These are phyloP conservation scores for Triplophysa dalaica DNA, from an alignment of 2,113 vertebrate genomes.

Conservation along the genomic window DNA sequence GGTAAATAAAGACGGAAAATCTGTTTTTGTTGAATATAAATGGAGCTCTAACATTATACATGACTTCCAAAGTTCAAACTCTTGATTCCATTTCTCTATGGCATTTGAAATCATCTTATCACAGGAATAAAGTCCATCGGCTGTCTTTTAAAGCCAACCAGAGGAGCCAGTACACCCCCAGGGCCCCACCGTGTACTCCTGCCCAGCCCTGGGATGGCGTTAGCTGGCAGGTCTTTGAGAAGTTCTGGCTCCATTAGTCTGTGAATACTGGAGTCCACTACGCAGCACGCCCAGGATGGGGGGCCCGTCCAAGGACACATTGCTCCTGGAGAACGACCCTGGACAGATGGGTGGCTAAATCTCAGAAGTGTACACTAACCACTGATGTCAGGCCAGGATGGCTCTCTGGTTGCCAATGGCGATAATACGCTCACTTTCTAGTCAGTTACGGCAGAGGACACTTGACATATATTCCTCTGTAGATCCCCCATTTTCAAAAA, in stretches of 20 bases:
- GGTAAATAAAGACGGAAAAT: background rate
- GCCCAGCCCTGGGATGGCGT: constrained; percentile 49
- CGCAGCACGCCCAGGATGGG: constrained; percentile 51
- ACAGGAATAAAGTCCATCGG: constrained; percentile 14
- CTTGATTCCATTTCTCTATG: background rate
- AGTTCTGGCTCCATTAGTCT: constrained; percentile 34
- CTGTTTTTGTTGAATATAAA: background rate
- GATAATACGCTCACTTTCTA: constrained; percentile 31
- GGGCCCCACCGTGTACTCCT: constrained; percentile 28
- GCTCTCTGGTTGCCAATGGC: constrained; percentile 23
- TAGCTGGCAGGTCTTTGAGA: constrained; percentile 49
- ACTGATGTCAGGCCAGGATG: constrained; percentile 45
- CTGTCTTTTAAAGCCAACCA: constrained; percentile 33
- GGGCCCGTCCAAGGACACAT: constrained; percentile 57
- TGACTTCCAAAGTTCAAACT: too few species aligned
- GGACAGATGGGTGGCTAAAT: constrained; percentile 43
- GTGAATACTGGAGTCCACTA: constrained; percentile 20
- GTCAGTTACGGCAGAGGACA: constrained; percentile 22
- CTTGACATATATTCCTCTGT: constrained; percentile 23
- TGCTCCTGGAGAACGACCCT: constrained; percentile 35
- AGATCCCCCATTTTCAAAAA: background rate
- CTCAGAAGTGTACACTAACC: constrained; percentile 33
- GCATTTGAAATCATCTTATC: constrained; percentile 23
- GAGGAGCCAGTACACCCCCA: constrained; percentile 47
- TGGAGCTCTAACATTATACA: background rate